A percentile compares a stretch with the other conserved stretches of the same genome.
Conservation (phyloP, 2,113 vertebrate species). For the Anarrhichthys ocellatus region DNA sequence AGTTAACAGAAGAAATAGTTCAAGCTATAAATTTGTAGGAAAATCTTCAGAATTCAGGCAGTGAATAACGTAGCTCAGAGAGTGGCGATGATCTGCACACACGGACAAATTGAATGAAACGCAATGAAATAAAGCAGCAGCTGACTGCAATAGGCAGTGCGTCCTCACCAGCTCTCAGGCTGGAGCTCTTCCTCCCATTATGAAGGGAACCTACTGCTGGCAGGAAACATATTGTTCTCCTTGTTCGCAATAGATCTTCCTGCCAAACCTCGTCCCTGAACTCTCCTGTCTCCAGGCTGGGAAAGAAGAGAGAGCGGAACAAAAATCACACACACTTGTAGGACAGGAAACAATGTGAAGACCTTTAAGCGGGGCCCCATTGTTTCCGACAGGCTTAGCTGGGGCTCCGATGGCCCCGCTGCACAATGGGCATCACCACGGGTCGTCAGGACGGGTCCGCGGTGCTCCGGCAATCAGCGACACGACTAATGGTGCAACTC, state of each 20-base stretch:
- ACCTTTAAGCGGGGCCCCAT: not conserved
- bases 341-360: conserved; percentile 6
- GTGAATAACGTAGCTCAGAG: not conserved
- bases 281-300: conserved; percentile 84
- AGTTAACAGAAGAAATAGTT: not conserved
- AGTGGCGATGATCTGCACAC: not conserved
- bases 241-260: conserved; percentile 88
- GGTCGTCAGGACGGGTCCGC: conserved; percentile 61
- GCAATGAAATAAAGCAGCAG: not conserved
- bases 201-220: conserved; percentile 88
- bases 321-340: not conserved
- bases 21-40: not conserved
- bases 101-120: not conserved
- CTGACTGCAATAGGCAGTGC: not conserved
- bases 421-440: conserved; percentile 66
- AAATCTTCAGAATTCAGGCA: not conserved
- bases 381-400: not conserved
- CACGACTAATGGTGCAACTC: conserved; percentile 72
- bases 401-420: conserved; percentile 75
- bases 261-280: conserved; percentile 87
- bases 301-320: not conserved
- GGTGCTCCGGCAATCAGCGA: conserved; percentile 65
- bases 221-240: conserved; percentile 87
- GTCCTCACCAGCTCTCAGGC: conserved; percentile 87
- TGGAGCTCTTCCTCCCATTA: conserved; percentile 90